Evolutionary conservation across 2,888 invertebrate species (phyloP).

Genomic region (Thera obeliscata): DNA sequence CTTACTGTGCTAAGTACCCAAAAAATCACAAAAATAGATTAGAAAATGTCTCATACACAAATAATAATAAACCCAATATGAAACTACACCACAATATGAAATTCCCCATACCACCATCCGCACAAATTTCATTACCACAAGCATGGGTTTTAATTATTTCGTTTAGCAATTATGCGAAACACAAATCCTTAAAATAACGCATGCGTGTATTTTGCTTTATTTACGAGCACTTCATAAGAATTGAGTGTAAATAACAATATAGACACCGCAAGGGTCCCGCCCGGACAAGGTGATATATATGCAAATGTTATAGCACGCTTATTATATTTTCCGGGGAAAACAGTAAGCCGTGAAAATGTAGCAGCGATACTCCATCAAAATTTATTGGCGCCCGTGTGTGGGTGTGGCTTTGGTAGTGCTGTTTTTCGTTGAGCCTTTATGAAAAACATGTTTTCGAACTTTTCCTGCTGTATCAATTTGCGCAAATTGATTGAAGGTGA

Average conservation of each 20-base stretch:
- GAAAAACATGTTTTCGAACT: constrained; percentile 58
- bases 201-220: constrained; percentile 56
- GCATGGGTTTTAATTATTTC: constrained; percentile 53
- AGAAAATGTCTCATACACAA: neutral
- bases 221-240: constrained; percentile 69
- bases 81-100: too few relatives aligned
- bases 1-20: too few relatives aligned
- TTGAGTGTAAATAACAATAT: constrained; percentile 68
- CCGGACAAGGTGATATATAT: constrained; percentile 79
- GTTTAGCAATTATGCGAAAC: constrained; percentile 59
- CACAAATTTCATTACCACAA: constrained; percentile 18
- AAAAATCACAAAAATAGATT: neutral
- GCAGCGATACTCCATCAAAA: constrained; percentile 70
- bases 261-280: constrained; percentile 50
- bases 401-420: constrained; percentile 47
- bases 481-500: constrained; percentile 43
- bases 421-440: constrained; percentile 48
- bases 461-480: constrained; percentile 45
- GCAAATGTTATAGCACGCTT: constrained; percentile 83
- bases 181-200: constrained; percentile 56
- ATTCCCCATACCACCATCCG: too few relatives aligned
- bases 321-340: constrained; percentile 78
- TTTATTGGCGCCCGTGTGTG: constrained; percentile 64
- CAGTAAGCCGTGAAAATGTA: constrained; percentile 69
- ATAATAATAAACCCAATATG: constrained; percentile 27